A percentile compares a stretch with the other conserved stretches of the same genome.
These are phyloP conservation scores for Podocnemis expansa DNA, from an alignment of 2,113 vertebrate species.

Conservation along the genomic window DNA sequence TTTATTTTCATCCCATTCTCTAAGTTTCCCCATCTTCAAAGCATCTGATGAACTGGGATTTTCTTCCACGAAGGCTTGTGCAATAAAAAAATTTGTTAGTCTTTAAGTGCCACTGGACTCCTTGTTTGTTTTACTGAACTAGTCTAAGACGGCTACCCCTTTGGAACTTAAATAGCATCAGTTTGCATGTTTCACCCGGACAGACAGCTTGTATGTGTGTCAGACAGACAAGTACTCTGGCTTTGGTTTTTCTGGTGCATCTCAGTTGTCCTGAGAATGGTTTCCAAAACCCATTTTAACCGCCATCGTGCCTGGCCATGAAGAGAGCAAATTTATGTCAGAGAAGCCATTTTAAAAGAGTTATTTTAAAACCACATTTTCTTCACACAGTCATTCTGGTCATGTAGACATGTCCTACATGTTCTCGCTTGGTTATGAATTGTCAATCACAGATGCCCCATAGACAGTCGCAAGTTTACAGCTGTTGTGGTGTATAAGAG, in stretches of 20 bases:
- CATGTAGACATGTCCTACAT: rapidly evolving
- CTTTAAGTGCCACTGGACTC: too few relatives aligned
- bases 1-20: too few relatives aligned
- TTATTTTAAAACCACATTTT: neutral
- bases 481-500: slow-evolving; percentile 41
- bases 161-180: neutral
- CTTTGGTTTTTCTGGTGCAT: neutral
- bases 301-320: neutral
- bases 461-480: slow-evolving; percentile 3
- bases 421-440: neutral
- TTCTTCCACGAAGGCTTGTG: too few relatives aligned
- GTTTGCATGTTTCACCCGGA: neutral
- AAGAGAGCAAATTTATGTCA: rapidly evolving
- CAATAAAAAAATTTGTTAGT: too few relatives aligned
- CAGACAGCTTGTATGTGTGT: neutral
- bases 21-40: too few relatives aligned
- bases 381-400: rapidly evolving
- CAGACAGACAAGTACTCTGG: neutral
- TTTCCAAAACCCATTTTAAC: neutral
- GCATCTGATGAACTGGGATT: too few relatives aligned
- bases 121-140: too few relatives aligned
- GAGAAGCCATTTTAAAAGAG: rapidly evolving
- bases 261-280: neutral
- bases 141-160: too few relatives aligned
- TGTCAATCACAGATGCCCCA: neutral